Conservation (phyloP, 2,797 vertebrate genomes). For the Centropyge bicolor region DNA sequence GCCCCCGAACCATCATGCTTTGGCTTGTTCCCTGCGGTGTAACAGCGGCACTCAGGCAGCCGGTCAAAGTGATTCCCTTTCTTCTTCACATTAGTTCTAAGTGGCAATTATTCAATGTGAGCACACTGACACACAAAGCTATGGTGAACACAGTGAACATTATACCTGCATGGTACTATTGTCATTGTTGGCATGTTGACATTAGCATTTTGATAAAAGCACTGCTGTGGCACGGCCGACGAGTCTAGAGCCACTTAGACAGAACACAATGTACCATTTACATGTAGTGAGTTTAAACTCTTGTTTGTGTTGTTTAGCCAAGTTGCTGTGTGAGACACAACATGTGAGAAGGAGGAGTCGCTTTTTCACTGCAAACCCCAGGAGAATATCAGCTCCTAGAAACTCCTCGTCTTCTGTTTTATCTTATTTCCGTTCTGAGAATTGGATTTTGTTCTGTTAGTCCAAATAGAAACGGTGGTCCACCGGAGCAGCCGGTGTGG, state of each 20-base stretch:
- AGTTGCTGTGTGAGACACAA: background rate
- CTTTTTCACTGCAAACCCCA: background rate
- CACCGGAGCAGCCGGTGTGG: background rate
- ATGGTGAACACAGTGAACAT: too few species aligned
- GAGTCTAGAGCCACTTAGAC: background rate
- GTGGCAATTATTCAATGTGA: too few species aligned
- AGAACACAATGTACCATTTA: background rate
- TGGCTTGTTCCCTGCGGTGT: too few species aligned
- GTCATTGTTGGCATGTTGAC: background rate
- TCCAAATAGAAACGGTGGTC: conserved; percentile 14
- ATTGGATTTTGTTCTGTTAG: background rate
- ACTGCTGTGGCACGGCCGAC: background rate
- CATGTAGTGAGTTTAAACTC: background rate
- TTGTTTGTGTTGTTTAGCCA: background rate
- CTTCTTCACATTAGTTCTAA: too few species aligned
- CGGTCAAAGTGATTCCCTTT: background rate
- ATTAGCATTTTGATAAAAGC: background rate
- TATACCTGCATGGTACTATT: too few species aligned
- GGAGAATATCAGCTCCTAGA: background rate
- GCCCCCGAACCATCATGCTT: too few species aligned
- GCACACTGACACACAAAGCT: too few species aligned
- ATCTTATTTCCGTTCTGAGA: conserved; percentile 24
- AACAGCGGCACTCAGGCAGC: too few species aligned
- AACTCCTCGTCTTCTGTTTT: background rate
- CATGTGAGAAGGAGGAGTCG: background rate